Conservation (phyloP, 1,140 invertebrate genomes). For the Drosophila sulfurigaster region DNA sequence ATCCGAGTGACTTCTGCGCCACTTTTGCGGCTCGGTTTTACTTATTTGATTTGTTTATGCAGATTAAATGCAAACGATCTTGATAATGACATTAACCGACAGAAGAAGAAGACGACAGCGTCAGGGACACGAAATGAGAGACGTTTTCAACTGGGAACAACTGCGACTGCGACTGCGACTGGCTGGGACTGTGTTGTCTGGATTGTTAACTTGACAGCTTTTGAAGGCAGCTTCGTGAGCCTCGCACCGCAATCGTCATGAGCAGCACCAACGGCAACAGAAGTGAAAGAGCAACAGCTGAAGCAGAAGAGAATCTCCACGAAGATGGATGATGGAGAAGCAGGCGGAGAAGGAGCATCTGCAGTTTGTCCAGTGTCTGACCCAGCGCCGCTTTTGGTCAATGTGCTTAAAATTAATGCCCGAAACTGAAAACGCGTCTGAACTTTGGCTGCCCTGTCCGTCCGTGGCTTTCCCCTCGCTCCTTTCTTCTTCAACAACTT, state of each 20-base stretch:
- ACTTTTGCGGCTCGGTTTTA: slow-evolving; percentile 74
- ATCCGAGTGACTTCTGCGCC: slow-evolving; percentile 7
- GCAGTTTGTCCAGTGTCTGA: slow-evolving; percentile 45
- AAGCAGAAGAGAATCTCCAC: not conserved
- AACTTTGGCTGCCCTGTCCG: slow-evolving; percentile 49
- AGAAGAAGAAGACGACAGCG: slow-evolving; percentile 64
- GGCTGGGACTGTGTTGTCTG: slow-evolving; percentile 68
- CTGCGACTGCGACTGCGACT: slow-evolving; percentile 27
- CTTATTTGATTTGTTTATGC: slow-evolving; percentile 84
- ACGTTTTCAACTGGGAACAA: slow-evolving; percentile 41
- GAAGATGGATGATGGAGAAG: not conserved
- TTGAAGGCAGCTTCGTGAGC: slow-evolving; percentile 80
- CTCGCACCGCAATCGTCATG: slow-evolving; percentile 71
- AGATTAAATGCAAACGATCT: slow-evolving; percentile 85
- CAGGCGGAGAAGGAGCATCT: not conserved
- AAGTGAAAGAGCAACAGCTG: slow-evolving; percentile 17
- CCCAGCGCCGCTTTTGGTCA: slow-evolving; percentile 78
- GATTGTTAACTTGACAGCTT: slow-evolving; percentile 84
- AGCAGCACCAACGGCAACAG: slow-evolving; percentile 4
- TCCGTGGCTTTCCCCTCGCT: slow-evolving; percentile 13
- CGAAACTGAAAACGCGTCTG: slow-evolving; percentile 62
- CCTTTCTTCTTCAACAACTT: slow-evolving; percentile 39
- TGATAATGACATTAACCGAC: slow-evolving; percentile 85
- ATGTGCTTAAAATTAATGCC: slow-evolving; percentile 79
- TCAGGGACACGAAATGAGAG: slow-evolving; percentile 54